Percentiles rank a stretch among this genome's conserved stretches.
Evolutionary conservation across 1,140 invertebrate genomes (phyloP).

Genomic region (Carposina sasakii): DNA sequence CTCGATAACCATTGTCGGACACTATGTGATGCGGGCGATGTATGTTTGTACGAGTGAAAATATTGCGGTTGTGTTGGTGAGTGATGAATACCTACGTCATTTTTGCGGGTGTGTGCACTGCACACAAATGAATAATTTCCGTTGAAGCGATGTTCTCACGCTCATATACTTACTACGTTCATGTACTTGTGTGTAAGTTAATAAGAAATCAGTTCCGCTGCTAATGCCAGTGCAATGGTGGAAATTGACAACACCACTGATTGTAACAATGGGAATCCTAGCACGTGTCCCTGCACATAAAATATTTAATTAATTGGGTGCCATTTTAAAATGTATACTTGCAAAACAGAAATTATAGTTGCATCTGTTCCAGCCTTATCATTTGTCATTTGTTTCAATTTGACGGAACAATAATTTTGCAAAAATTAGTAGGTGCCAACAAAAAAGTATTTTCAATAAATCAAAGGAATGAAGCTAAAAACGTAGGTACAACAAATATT

Average conservation of each 20-base stretch:
- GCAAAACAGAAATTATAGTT: constrained; percentile 45
- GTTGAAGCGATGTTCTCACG: constrained; percentile 65
- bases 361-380: constrained; percentile 28
- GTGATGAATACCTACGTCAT: constrained; percentile 18
- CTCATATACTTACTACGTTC: constrained; percentile 41
- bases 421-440: too few relatives aligned
- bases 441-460: too few relatives aligned
- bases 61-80: constrained; percentile 23
- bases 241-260: constrained; percentile 53
- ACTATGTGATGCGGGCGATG: constrained; percentile 51
- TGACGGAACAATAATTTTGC: constrained; percentile 33
- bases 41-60: constrained; percentile 33
- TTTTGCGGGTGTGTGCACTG: constrained; percentile 27
- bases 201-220: constrained; percentile 59
- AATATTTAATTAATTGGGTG: constrained; percentile 40
- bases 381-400: constrained; percentile 32
- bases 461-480: too few relatives aligned
- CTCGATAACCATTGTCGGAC: constrained; percentile 51
- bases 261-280: constrained; percentile 46
- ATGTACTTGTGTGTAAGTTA: constrained; percentile 44
- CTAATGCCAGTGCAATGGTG: constrained; percentile 39
- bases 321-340: constrained; percentile 28
- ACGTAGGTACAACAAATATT: too few relatives aligned
- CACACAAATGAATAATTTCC: constrained; percentile 46
- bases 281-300: constrained; percentile 47